Conservation (phyloP, 2,888 invertebrate genomes). For the Drosophila pegasa region DNA sequence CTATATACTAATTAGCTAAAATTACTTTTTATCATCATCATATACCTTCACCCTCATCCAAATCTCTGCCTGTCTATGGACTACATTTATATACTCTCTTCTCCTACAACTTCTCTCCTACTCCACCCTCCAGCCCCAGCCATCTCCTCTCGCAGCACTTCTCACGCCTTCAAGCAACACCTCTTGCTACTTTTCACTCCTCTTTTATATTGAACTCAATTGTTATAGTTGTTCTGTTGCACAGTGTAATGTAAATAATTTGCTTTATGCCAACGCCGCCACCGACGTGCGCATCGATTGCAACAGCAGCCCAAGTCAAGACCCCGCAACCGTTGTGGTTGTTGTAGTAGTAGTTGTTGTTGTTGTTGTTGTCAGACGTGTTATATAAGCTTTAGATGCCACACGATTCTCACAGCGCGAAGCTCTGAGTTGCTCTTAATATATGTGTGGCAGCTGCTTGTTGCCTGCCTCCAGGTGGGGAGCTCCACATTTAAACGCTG, state of each 20-base stretch:
- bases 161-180: neutral
- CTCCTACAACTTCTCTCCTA: neutral
- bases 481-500: slow-evolving; percentile 62
- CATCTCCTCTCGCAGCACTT: neutral
- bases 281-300: slow-evolving; percentile 63
- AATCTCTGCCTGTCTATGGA: no score
- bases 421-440: slow-evolving; percentile 31
- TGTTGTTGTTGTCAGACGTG: slow-evolving; percentile 38
- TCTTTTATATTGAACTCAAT: neutral
- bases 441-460: slow-evolving; percentile 12
- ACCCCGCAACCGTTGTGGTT: slow-evolving; percentile 22
- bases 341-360: slow-evolving; percentile 9
- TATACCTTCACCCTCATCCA: no score
- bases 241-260: slow-evolving; percentile 55
- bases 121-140: neutral
- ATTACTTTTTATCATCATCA: no score
- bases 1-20: no score
- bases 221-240: slow-evolving; percentile 22
- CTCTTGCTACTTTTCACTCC: neutral
- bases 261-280: slow-evolving; percentile 38
- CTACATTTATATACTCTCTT: no score
- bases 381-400: slow-evolving; percentile 76
- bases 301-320: slow-evolving; percentile 55
- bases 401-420: slow-evolving; percentile 70
- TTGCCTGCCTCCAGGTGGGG: slow-evolving; percentile 11